Evolutionary conservation across 2,888 invertebrate species (phyloP).

Genomic region (Synergus gifuensis): DNA sequence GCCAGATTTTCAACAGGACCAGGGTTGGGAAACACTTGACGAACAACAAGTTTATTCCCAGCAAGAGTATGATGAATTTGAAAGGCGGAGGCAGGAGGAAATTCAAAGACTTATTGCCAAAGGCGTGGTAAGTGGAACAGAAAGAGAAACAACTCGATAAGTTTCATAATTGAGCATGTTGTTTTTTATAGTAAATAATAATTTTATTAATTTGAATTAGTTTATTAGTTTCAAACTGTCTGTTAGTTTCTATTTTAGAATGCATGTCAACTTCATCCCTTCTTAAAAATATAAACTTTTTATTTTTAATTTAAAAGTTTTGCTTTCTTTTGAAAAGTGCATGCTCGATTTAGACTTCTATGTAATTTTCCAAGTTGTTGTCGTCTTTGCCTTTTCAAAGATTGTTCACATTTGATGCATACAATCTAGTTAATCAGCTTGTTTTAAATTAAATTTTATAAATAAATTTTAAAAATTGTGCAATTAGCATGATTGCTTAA

Average conservation of each 20-base stretch:
- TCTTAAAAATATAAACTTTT: no score
- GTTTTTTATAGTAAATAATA: background rate
- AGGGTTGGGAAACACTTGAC: constrained; percentile 94
- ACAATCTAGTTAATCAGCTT: no score
- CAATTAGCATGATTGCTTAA: no score
- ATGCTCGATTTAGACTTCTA: background rate
- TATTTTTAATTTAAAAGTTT: no score
- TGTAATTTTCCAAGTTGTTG: no score
- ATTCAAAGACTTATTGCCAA: constrained; percentile 83
- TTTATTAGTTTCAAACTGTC: background rate
- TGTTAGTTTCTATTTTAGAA: background rate
- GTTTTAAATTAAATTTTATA: no score
- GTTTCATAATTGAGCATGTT: background rate
- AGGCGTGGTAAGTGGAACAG: constrained; percentile 81
- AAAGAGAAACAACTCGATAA: background rate
- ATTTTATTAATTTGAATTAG: background rate
- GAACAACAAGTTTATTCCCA: constrained; percentile 90
- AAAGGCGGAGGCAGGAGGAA: constrained; percentile 83
- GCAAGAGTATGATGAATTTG: constrained; percentile 90
- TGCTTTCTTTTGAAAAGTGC: background rate
- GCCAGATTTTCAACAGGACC: constrained; percentile 91
- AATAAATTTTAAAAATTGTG: no score
- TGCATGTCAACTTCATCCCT: no score
- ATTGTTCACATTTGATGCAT: no score
- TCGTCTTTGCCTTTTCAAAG: no score